Percentiles rank a stretch among this genome's conserved stretches.
Conservation (phyloP, 2,113 vertebrate species). For the Oreochromis niloticus region DNA sequence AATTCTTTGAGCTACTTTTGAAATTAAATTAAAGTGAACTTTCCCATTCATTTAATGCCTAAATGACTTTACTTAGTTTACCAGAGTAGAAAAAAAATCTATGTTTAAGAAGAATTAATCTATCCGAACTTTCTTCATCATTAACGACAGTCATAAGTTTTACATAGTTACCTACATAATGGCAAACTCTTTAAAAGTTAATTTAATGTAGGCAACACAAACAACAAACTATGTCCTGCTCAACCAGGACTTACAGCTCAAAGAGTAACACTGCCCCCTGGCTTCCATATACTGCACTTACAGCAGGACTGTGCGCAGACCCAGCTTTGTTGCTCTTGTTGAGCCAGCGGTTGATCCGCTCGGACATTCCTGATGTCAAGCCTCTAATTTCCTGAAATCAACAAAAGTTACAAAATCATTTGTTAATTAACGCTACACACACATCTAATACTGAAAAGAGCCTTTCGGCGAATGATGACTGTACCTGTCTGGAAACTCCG, state of each 20-base stretch:
- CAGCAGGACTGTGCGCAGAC: slow-evolving; percentile 28
- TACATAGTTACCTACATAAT: neutral
- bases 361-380: slow-evolving; percentile 76
- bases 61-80: neutral
- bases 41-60: neutral
- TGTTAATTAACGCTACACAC: neutral
- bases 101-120: neutral
- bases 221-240: neutral
- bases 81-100: neutral
- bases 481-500: slow-evolving; percentile 65
- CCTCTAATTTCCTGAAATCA: slow-evolving; percentile 68
- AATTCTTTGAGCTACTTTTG: neutral
- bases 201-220: neutral
- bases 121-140: neutral
- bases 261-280: slow-evolving; percentile 42
- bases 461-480: accelerated
- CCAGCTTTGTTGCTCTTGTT: slow-evolving; percentile 63
- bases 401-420: neutral
- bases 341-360: slow-evolving; percentile 83
- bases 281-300: slow-evolving; percentile 13
- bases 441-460: neutral
- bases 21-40: accelerated
- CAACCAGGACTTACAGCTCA: neutral
- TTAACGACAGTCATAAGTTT: neutral
- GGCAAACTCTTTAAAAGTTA: neutral